Base-by-base conservation (phyloP, 2,888 invertebrate species). In the Agrotis ipsilon region DNA sequence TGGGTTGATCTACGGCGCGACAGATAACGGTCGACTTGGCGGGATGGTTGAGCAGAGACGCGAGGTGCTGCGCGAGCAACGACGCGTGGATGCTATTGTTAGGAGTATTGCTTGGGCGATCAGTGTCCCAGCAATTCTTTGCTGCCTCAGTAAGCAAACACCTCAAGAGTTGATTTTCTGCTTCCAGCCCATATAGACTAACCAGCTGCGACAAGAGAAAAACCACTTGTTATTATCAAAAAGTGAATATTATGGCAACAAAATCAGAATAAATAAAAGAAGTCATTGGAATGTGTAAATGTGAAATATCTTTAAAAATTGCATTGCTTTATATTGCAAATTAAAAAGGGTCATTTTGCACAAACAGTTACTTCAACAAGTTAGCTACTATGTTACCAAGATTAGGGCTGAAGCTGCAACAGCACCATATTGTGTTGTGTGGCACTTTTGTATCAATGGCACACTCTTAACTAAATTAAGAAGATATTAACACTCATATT, bases 151-250 rank as follows among this genome's bases (percentile, higher is more conserved):
- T 98, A 96, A 99, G 98, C 94, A 99, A 97, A 96, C 98, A 98
- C 97, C 98, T 98, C 97, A 99, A 97, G 95, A 99, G 97, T 97
- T 99, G 99, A 97, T 99, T 98, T 97, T 99, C 99, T 96, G 99
- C 99, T 97, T 99, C 99, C 97, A 98, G 97, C 96, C 99, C 99
- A 97, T 98, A 98, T 93, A 97, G 97, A 96, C 97, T 97, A 92
- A 99, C 98, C 96, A 99, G 97, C 99, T 99, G 96, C 78, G 7
- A 83, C 58, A 78, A 75, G 48, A 81, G 60, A 78, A 32, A 75
- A 67, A 70, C 3, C 18, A 57, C 0, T 51, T 11, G 32, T 63
- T 69, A 52, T 49, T 54, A 52, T 69, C 16, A 58, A 60, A 54
- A 6, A 9, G 51, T 13, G 7, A 46, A 16, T 45, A 7, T 1